Evolutionary conservation across 2,113 vertebrate species (phyloP), one percentile per base, ranked within the genome.

Genomic region (Athene noctua): DNA sequence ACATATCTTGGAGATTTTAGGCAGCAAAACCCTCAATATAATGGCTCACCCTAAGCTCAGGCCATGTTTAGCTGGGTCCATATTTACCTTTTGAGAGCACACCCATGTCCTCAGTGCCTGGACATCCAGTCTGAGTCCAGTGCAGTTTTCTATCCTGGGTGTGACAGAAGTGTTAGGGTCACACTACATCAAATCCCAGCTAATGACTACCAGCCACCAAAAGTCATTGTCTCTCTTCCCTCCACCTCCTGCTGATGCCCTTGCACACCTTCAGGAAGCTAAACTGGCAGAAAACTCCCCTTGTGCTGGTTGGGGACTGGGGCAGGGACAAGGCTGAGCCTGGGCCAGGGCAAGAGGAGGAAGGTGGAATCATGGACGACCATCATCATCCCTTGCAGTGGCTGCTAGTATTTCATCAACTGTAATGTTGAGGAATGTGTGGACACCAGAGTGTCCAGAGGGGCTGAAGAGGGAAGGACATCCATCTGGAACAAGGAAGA

Each of bases 1-100:
- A n/a, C 0, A 4, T 1, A 0, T 12, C 40, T 73, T 61, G 15
- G 63, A 51, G 47, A 38, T 5, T 62, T 51, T 1, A 49, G 17
- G 15, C 25, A 85, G 32, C 9, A 95, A 89, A 59, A 15, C 9
- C 3, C 11, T 79, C 15, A 71, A 86, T n/a, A 36, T 47, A 46
- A 38, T 10, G 18, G 27, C 30, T 86, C 38, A 34, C 9, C 6
- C 23, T 73, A 74, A 63, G 11, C 6, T 74, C 29, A 67, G 26
- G 7, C 5, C 18, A 10, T 32, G 9, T 80, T 86, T 73, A 47
- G 3, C 29, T 86, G 38, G 2, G 29, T 36, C 21, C 15, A 7
- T 73, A 66, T 23, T 83, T 46, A 34, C 11, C 3, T 73, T 92
- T 13, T 46, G 55, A 88, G 42, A 62, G 32, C 5, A 40, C 11